Conservation (phyloP, 2,113 vertebrate species). For the Clarias gariepinus region DNA sequence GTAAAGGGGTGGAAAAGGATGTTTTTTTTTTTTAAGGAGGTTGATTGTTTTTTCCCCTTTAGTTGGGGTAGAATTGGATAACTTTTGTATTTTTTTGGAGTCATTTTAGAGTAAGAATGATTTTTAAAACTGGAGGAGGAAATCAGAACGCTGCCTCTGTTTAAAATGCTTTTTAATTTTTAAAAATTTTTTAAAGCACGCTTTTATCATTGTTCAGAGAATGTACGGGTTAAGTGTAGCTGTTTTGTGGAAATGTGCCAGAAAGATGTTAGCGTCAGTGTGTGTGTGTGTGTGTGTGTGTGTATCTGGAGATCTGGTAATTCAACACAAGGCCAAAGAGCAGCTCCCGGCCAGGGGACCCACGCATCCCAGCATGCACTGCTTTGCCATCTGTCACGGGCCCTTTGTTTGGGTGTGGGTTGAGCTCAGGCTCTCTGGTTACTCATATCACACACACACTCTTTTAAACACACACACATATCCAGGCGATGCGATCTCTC, state of each 20-base stretch:
- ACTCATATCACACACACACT: constrained; percentile 59
- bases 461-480: constrained; percentile 53
- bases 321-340: constrained; percentile 50
- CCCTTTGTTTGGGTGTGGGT: constrained; percentile 50
- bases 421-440: constrained; percentile 51
- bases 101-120: not conserved
- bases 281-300: constrained; percentile 27
- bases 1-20: no score
- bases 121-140: not conserved
- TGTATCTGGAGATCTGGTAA: constrained; percentile 48
- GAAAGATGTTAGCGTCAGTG: not conserved
- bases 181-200: not conserved
- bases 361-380: constrained; percentile 52
- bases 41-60: no score
- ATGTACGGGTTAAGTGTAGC: not conserved
- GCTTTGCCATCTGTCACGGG: constrained; percentile 56
- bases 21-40: not conserved
- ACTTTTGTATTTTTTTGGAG: no score
- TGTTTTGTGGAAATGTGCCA: constrained; percentile 1
- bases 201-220: no score
- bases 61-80: not conserved
- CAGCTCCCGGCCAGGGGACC: constrained; percentile 50
- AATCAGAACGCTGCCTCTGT: not conserved
- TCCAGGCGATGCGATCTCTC: constrained; percentile 37
- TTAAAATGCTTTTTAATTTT: not conserved